Base-by-base conservation (phyloP, 1,140 invertebrate species). In the Lepidostoma basale region DNA sequence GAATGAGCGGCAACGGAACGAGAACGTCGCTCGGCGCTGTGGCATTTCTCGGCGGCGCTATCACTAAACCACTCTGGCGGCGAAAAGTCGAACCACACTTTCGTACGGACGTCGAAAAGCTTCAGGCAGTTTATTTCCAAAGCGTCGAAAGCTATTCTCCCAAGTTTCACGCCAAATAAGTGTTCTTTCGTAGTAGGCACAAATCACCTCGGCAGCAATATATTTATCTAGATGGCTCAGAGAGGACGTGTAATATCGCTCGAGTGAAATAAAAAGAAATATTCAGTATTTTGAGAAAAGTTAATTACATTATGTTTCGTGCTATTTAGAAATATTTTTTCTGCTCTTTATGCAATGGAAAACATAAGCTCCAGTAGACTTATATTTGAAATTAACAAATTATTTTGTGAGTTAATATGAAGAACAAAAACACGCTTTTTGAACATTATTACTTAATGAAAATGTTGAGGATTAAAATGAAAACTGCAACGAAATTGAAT, bases 91-190 rank as follows among this genome's bases (percentile, higher is more conserved):
- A 49, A 60, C 39, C 39, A 28, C 58, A 23, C 40, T n/a, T 14
- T 40, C 33, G 20, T 12, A 12, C n/a, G 18, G 23, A 23, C 22
- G 39, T 12, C 39, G 9, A 23, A 60, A 42, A 60, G 58, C 36
- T 42, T n/a, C 58, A n/a, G 23, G 58, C 39, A 42, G 36, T 60
- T 42, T 60, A 42, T 60, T 42, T 14, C 58, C 33, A 22, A 25
- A 25, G 58, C 58, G 58, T 60, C 58, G 58, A 60, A 60, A 60
- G 58, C 36, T 42, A 60, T 60, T 60, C 58, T 60, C 36, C 58
- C 40, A 42, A 60, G 58, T 60, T 60, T 60, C 40, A 42, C 16
- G 58, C 58, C 52, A 56, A 56, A 56, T 33, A 30, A 30, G 52
- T 56, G 52, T 56, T 56, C 52, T 36, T 39, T 56, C 28, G 10